Evolutionary conservation across 2,888 invertebrate genomes (phyloP), one percentile per base, ranked within the genome.

Genomic region (Eueremaeus valkanovi): DNA sequence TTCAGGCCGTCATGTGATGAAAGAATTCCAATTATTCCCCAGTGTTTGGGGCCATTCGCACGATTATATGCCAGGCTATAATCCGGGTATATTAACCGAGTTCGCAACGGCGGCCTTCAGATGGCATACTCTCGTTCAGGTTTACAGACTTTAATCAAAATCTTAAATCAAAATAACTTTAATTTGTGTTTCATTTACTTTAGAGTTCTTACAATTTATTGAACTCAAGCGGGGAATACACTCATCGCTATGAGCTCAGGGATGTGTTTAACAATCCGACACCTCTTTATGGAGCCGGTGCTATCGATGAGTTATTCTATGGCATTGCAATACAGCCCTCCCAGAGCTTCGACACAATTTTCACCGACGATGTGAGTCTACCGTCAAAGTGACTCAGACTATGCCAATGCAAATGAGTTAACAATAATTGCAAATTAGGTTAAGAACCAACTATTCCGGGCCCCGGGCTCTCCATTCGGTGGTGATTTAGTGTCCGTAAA

Each of bases 41-140:
- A 80, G 81, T 18, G 84, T 84, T 6, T 78, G 78, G 27, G 84
- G 84, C 5, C 83, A 82, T 78, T 81, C 84, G 2, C 76, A 79
- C 9, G 79, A 86, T 16, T 94, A 94, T 81, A 88, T 90, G 82
- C 86, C 87, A 3, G 83, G 86, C 49, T 85, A 90, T 0, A 90
- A 93, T 82, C 89, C 92, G 0, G 88, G 90, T 0, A 86, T 92
- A 13, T 88, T 90, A 0, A 90, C 90, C 80, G 92, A 91, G 81
- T 94, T 94, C 82, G 88, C 92, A 0, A 87, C 90, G 0, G 93
- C 93, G 1, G 94, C 93, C 1, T 91, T 91, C 85, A 86, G 94
- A 80, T 91, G 93, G 83, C 94, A 95, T 83, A 91, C 92, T 0
- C 86, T 89, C 63, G 90, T 94, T n/a, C 90, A 90, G 82, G 90